Percentiles rank a stretch among this genome's conserved stretches.
Evolutionary conservation across 2,888 invertebrate genomes (phyloP).

Genomic region (Diaperis boleti): DNA sequence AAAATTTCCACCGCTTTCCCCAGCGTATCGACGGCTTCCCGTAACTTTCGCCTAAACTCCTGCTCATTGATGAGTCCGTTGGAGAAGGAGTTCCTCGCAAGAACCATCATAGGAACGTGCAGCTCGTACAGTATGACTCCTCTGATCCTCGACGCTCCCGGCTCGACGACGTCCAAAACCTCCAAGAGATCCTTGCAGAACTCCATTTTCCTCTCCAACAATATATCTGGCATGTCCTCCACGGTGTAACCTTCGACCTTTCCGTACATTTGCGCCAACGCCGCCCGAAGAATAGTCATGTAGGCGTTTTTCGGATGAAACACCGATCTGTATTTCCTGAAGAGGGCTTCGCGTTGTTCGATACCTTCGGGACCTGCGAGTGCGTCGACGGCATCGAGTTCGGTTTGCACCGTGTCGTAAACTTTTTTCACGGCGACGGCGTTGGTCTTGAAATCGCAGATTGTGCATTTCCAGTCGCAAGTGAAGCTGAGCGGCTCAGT

Average conservation of each 20-base stretch:
- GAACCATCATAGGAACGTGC: constrained; percentile 80
- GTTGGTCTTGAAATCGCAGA: constrained; percentile 75
- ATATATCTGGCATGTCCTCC: constrained; percentile 78
- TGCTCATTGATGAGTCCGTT: constrained; percentile 71
- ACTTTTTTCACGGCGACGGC: constrained; percentile 74
- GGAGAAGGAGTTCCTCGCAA: constrained; percentile 76
- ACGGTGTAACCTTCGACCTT: constrained; percentile 78
- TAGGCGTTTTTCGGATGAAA: constrained; percentile 84
- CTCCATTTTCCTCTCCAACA: constrained; percentile 81
- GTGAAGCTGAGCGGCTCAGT: constrained; percentile 73
- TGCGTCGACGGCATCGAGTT: constrained; percentile 75
- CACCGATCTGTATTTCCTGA: constrained; percentile 63
- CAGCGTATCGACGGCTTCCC: constrained; percentile 74
- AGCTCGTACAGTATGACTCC: constrained; percentile 77
- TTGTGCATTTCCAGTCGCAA: constrained; percentile 74
- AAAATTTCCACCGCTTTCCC: constrained; percentile 77
- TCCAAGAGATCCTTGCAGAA: constrained; percentile 77
- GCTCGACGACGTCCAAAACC: constrained; percentile 79
- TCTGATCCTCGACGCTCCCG: constrained; percentile 82
- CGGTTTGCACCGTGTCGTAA: constrained; percentile 74
- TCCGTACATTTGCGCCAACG: constrained; percentile 83
- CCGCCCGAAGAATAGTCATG: constrained; percentile 75
- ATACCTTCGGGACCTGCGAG: constrained; percentile 72
- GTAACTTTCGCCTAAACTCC: constrained; percentile 73
- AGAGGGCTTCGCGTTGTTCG: constrained; percentile 73